These are phyloP conservation scores for Halocynthia roretzi DNA, from an alignment of 23 tunicate genomes.

Conservation along the genomic window DNA sequence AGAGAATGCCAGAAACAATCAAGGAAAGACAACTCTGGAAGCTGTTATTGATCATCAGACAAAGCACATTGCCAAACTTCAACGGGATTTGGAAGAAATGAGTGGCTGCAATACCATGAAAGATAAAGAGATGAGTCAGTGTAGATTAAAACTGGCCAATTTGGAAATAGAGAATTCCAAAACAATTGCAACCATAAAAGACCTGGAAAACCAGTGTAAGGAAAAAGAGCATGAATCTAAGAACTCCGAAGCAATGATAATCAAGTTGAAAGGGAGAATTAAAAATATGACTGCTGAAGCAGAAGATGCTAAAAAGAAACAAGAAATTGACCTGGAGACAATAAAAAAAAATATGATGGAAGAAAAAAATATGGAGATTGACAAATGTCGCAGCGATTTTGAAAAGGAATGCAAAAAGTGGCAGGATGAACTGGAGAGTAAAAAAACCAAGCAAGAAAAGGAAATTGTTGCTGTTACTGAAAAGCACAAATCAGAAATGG, in stretches of 20 bases:
- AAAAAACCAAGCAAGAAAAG: not conserved
- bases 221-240: too few relatives aligned
- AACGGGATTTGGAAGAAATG: conserved; percentile 33
- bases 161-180: too few relatives aligned
- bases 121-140: not conserved
- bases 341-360: not conserved
- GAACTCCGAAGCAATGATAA: too few relatives aligned
- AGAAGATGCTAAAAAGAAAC: too few relatives aligned
- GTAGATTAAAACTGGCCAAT: too few relatives aligned
- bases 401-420: not conserved
- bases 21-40: not conserved
- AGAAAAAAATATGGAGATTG: not conserved
- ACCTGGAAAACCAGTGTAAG: too few relatives aligned
- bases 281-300: too few relatives aligned
- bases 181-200: too few relatives aligned
- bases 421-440: not conserved
- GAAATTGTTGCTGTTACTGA: not conserved
- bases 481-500: not conserved
- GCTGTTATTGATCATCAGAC: conserved; percentile 66
- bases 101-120: not conserved
- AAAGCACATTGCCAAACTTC: conserved; percentile 59
- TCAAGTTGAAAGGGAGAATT: too few relatives aligned
- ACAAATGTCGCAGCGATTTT: not conserved
- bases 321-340: too few relatives aligned
- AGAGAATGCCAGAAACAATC: too few relatives aligned